phyloP scores from a whole-genome alignment of 2,113 vertebrate genomes.

The Mohoua ochrocephala region DNA sequence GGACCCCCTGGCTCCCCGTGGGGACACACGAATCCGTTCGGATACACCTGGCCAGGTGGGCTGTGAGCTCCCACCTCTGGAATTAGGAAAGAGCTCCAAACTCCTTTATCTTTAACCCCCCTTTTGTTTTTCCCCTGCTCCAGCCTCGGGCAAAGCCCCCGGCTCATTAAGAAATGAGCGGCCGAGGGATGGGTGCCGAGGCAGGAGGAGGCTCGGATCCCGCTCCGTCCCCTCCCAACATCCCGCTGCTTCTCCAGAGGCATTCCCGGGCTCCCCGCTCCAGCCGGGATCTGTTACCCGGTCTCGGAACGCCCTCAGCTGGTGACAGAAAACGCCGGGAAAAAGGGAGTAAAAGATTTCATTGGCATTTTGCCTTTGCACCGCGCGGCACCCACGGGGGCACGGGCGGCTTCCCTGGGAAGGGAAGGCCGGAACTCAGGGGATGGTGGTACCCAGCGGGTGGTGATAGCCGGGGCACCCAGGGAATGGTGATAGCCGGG shows the following conservation, averaged over 20 bases:
- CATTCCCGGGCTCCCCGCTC: accelerated
- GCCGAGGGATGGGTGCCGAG: accelerated
- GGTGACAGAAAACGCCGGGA: neutral
- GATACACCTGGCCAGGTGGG: neutral
- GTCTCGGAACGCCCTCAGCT: conserved; percentile 39
- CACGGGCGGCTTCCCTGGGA: neutral
- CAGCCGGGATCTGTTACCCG: neutral
- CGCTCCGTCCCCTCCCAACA: accelerated
- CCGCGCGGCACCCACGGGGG: accelerated
- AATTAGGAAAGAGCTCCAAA: neutral
- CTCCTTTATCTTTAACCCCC: neutral
- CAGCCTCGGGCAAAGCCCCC: neutral
- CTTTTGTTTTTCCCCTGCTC: neutral
- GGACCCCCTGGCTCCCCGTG: accelerated
- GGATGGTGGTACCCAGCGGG: accelerated
- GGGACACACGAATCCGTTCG: accelerated
- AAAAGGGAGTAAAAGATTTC: accelerated
- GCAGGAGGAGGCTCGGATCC: neutral
- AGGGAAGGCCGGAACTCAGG: neutral
- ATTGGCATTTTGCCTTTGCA: accelerated
- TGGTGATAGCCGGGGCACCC: neutral
- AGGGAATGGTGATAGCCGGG: neutral
- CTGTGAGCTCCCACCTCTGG: neutral
- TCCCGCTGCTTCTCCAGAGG: neutral
- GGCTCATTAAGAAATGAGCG: no score